Base-by-base conservation (phyloP, 2,113 vertebrate genomes). In the Athene noctua region DNA sequence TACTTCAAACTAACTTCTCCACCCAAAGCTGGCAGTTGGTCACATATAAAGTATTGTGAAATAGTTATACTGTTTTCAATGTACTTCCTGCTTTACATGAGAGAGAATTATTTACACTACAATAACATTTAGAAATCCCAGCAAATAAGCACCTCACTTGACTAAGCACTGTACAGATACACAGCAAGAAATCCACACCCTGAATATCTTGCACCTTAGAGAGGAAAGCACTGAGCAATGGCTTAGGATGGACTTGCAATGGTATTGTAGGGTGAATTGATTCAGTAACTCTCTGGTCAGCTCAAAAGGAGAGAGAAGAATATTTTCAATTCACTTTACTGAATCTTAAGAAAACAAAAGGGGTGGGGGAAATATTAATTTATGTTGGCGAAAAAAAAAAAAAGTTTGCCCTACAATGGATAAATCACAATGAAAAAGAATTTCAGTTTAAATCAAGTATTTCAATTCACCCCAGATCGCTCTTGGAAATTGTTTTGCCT, bases 11-110 rank as follows among this genome's bases (percentile, higher is more conserved):
- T 27, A 78, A 65, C 6, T 77, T 77, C 32, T 38, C 25, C 68
- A 52, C 20, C 38, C 63, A 57, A 59, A 79, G 23, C 22, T 3
- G 3, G 26, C 15, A 81, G 15, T 4, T 52, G 29, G 14, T 72
- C 67, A 74, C 4, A 0, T 44, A 44, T 34, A 71, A 90, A 83
- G 4, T 55, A 44, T n/a, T 62, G 54, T 27, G 27, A 89, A 89
- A 70, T 32, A 74, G 17, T 59, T 44, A 32, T 51, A 63, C 22
- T 30, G 36, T 3, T 34, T 92, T 86, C 34, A 61, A 11, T 29
- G 2, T 47, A 54, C 49, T 92, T 88, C 38, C 47, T 0, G 0
- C 18, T 80, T 77, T 40, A 42, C 34, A 36, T 9, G 3, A 59
- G 7, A 80, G 6, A 79, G 77, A 61, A 66, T n/a, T 80, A 86